phyloP scores from a whole-genome alignment of 2,797 vertebrate species.

The Capromys pilorides region DNA sequence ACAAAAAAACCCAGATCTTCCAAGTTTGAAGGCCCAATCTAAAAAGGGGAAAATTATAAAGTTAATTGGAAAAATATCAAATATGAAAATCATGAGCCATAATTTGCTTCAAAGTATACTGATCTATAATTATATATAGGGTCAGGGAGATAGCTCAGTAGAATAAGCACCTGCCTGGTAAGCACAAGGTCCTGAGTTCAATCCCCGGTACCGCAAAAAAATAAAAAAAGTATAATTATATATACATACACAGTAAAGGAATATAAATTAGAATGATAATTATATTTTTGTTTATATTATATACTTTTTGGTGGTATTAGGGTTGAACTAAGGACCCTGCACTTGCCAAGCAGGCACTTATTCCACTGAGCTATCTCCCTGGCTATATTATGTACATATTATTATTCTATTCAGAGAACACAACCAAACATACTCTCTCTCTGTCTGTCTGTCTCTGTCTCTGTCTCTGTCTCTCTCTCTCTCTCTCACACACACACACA shows the following conservation, averaged over 20 bases:
- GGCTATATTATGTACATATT: background rate
- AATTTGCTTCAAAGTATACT: slow-evolving; percentile 47
- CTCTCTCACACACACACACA: background rate
- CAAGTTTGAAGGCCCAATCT: background rate
- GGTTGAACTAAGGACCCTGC: too few species aligned
- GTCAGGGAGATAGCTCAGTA: too few species aligned
- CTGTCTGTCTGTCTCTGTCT: too few species aligned
- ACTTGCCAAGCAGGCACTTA: too few species aligned
- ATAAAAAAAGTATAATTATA: too few species aligned
- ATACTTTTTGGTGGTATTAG: too few species aligned
- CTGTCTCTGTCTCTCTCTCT: too few species aligned
- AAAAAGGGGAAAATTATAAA: slow-evolving; percentile 35
- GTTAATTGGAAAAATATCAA: background rate
- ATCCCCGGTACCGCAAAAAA: too few species aligned
- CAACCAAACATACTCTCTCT: background rate
- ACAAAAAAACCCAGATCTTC: too few species aligned
- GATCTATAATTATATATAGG: background rate
- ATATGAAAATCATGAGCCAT: background rate
- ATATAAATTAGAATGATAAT: slow-evolving; percentile 46
- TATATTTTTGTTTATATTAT: background rate
- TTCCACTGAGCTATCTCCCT: too few species aligned
- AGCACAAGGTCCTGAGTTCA: too few species aligned
- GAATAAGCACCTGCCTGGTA: too few species aligned
- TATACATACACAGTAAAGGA: background rate
- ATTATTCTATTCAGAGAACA: slow-evolving; percentile 22